Percentiles rank a stretch among this genome's conserved stretches.
phyloP scores from a whole-genome alignment of 35 echinoderm and acorn worm species.

The Heliocidaris tuberculata region DNA sequence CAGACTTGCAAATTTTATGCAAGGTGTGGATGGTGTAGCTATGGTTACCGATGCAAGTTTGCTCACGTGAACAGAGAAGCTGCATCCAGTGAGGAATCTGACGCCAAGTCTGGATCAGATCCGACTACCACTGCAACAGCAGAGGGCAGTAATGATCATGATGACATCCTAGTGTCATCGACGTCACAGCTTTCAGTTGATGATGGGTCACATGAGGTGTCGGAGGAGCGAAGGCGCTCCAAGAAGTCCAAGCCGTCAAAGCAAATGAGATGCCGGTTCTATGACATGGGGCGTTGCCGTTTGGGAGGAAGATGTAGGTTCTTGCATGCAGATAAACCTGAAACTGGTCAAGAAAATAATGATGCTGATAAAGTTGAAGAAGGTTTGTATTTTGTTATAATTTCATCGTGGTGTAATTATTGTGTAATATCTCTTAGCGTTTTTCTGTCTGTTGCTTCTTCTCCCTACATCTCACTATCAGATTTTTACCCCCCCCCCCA shows the following conservation, averaged over 20 bases:
- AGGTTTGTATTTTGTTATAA: neutral
- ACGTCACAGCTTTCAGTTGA: slow-evolving; percentile 15
- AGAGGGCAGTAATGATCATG: neutral
- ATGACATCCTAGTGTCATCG: neutral
- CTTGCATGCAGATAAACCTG: slow-evolving; percentile 48
- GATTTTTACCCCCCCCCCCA: too few species aligned
- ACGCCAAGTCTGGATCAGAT: neutral
- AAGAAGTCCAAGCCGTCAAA: neutral
- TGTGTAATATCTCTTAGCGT: neutral
- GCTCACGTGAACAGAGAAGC: slow-evolving; percentile 57
- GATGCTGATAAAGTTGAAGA: neutral
- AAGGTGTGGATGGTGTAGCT: slow-evolving; percentile 66
- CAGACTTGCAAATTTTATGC: slow-evolving; percentile 51
- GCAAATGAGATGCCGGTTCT: slow-evolving; percentile 62
- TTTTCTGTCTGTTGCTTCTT: neutral
- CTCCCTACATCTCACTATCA: neutral
- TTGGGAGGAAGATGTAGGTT: slow-evolving; percentile 67
- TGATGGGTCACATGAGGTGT: slow-evolving; percentile 1
- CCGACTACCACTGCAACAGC: neutral
- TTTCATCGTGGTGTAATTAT: too few species aligned
- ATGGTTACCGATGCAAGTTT: slow-evolving; percentile 82
- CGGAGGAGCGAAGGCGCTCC: neutral
- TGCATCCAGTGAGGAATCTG: neutral
- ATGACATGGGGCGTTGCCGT: slow-evolving; percentile 68
- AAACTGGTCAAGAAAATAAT: neutral